Conservation (phyloP, 2,888 invertebrate species). For the Embidobia sp. region DNA sequence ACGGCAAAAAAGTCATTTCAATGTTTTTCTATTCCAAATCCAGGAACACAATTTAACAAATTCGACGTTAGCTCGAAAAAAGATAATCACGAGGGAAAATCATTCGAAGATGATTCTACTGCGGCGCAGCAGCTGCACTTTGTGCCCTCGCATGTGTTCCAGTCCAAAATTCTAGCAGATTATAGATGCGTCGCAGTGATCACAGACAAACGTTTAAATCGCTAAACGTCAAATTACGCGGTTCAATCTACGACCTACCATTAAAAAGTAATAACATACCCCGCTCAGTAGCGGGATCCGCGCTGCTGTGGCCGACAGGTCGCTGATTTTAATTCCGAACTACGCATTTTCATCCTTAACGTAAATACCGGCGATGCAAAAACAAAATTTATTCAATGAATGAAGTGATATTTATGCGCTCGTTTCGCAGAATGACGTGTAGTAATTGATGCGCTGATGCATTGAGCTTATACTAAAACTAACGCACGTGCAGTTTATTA, state of each 20-base stretch:
- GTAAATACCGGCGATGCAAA: not conserved
- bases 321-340: constrained; percentile 32
- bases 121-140: constrained; percentile 75
- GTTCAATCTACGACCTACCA: constrained; percentile 66
- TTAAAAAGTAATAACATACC: constrained; percentile 79
- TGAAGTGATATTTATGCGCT: not conserved
- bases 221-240: constrained; percentile 79
- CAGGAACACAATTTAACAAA: constrained; percentile 53
- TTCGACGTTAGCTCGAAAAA: constrained; percentile 39
- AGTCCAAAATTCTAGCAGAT: constrained; percentile 72
- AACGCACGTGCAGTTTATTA: too few species aligned
- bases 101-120: constrained; percentile 52
- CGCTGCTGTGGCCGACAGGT: constrained; percentile 8
- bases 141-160: constrained; percentile 73
- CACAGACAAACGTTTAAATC: constrained; percentile 81
- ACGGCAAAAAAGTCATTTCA: constrained; percentile 22
- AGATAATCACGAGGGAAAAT: constrained; percentile 27
- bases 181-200: constrained; percentile 79
- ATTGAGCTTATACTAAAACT: too few species aligned
- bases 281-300: constrained; percentile 67
- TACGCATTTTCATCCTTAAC: constrained; percentile 15
- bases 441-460: constrained; percentile 2
- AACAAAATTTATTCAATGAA: not conserved
- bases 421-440: not conserved
- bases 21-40: constrained; percentile 37